phyloP scores from a whole-genome alignment of 2,797 vertebrate genomes.

The Pipistrellus nathusii region DNA sequence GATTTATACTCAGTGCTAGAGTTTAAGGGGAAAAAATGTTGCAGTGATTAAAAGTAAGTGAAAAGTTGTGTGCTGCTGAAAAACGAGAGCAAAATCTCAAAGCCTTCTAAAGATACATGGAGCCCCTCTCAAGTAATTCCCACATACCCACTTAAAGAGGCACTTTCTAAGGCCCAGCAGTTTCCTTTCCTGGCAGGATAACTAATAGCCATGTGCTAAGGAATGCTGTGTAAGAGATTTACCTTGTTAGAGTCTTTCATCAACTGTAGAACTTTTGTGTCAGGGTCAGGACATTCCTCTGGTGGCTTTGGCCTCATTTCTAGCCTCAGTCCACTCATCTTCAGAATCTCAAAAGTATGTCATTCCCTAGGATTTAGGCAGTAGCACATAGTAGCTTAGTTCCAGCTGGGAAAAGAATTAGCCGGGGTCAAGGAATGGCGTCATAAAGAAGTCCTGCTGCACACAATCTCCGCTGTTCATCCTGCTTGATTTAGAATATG shows the following conservation, averaged over 20 bases:
- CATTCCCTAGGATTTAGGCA: neutral
- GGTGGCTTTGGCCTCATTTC: neutral
- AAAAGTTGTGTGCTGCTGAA: neutral
- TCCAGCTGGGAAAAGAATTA: slow-evolving; percentile 30
- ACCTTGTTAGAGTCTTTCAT: slow-evolving; percentile 29
- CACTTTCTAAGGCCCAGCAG: neutral
- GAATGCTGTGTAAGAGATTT: slow-evolving; percentile 32
- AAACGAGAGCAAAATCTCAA: neutral
- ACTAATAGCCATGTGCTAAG: slow-evolving; percentile 18
- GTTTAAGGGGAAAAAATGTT: neutral
- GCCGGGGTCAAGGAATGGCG: neutral
- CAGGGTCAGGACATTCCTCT: neutral
- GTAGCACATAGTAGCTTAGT: neutral
- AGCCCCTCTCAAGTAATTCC: neutral
- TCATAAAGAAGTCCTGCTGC: neutral
- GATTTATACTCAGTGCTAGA: neutral
- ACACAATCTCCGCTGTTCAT: neutral
- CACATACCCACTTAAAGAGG: neutral
- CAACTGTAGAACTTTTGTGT: slow-evolving; percentile 47
- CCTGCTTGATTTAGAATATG: slow-evolving; percentile 15
- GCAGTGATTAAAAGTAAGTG: slow-evolving; percentile 6
- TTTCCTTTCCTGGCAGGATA: slow-evolving; percentile 1
- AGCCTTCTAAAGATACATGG: neutral
- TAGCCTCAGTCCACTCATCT: neutral
- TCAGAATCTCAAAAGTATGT: neutral